Base-by-base conservation (phyloP, 2,113 vertebrate genomes). In the Myiopsitta monachus region DNA sequence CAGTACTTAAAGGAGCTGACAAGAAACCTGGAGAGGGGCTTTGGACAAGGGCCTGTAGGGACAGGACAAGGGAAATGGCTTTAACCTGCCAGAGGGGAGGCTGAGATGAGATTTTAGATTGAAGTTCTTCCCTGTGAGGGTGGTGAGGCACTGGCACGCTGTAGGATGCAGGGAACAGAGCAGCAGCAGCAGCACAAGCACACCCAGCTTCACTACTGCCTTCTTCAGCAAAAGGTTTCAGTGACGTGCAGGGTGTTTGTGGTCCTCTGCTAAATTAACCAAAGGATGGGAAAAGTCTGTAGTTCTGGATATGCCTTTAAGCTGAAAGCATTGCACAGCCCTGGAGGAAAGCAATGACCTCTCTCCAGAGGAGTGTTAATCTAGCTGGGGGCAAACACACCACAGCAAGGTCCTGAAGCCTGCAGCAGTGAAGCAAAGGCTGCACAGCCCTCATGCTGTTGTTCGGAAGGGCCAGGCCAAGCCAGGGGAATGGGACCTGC, bases 301-400 rank as follows among this genome's bases (percentile, higher is more conserved):
- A 69, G 31, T 18, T 43, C 52, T 68, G 55, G 51, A 21, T 18
- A 13, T 5, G 6, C 7, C 64, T 84, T 66, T 11, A 38, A 31
- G 30, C 43, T 27, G 64, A 38, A 54, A 43, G 33, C 52, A 33
- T 1, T 14, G 28, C 66, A 43, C 4, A 7, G 61, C n/a, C 49
- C 59, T 12, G 1, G 43, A 22, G 54, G 64, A 44, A 57, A 52
- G 61, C 9, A 79, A 8, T 1, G 7, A 61, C 44, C 22, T 22
- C 51, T 9, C 69, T 55, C 16, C 26, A n/a, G 49, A 17, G 62
- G 15, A 64, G 62, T 1, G 2, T 21, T 27, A 7, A 15, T 9
- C 28, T 18, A 3, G 49, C 47, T 9, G 39, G 14, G 23, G 28
- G 14, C 0, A 1, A 47, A 33, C 30, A 3, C 3, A 3, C 24